A percentile compares a stretch with the other conserved stretches of the same genome.
These are phyloP conservation scores for Pungitius pungitius DNA, from an alignment of 2,113 vertebrate species.

Conservation along the genomic window DNA sequence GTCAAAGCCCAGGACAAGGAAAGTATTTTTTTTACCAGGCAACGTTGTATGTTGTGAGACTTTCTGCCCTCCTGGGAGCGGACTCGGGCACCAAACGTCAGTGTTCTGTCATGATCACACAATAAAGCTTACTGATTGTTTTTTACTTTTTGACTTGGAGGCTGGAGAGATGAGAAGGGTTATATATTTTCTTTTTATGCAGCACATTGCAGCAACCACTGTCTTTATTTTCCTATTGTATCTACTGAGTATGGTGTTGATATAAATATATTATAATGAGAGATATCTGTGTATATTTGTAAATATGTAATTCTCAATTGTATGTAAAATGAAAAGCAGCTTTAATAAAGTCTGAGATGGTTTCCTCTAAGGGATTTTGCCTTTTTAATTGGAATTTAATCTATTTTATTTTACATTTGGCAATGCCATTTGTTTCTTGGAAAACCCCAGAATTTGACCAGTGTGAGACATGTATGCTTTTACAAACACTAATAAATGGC, in stretches of 20 bases:
- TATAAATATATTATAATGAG: conserved; percentile 66
- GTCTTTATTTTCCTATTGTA: conserved; percentile 79
- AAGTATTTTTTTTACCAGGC: conserved; percentile 41
- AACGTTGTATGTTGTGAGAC: conserved; percentile 50
- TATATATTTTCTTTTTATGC: conserved; percentile 77
- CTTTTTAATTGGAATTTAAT: background rate
- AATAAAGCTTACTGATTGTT: conserved; percentile 41
- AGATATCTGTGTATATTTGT: conserved; percentile 78
- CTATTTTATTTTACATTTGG: background rate
- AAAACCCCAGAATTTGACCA: background rate
- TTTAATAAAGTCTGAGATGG: conserved; percentile 82
- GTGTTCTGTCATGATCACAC: conserved; percentile 40
- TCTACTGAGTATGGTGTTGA: conserved; percentile 71
- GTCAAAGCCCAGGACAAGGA: background rate
- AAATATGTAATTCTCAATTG: conserved; percentile 84
- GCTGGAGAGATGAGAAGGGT: conserved; percentile 50
- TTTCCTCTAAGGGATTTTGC: conserved; percentile 45
- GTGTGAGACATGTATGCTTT: background rate
- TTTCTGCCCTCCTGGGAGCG: conserved; percentile 58
- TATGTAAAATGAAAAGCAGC: conserved; percentile 78
- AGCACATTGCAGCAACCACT: conserved; percentile 81
- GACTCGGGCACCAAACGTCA: conserved; percentile 62
- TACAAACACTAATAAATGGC: background rate
- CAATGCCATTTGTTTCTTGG: background rate
- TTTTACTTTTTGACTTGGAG: conserved; percentile 56